Evolutionary conservation across 2,113 vertebrate genomes (phyloP), one percentile per base, ranked within the genome.

Genomic region (Oncorhynchus gorbuscha): DNA sequence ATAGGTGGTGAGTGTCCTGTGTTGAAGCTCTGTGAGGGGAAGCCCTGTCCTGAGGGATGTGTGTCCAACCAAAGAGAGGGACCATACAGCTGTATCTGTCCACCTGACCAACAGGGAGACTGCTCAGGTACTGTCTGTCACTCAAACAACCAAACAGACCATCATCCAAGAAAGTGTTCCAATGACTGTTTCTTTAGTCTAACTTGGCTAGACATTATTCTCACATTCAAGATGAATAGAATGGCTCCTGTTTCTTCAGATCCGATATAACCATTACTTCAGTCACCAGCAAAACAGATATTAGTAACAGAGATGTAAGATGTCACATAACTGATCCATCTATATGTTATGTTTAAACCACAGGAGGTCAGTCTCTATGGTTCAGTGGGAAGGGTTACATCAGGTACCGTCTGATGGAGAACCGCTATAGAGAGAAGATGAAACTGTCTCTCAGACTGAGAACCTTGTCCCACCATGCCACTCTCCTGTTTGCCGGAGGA

Each of bases 321-420:
- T 51, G 45, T 14, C 49, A 18, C n/a, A 16, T 45, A n/a, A 55
- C 12, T 18, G 12, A 26, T 24, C 20, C 3, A 1, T 7, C 72
- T 45, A 14, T 18, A 3, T 73, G 9, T 69, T 76, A 22, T 51
- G 39, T 9, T 35, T 24, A 62, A 39, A 81, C 76, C 83, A 68
- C 67, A 87, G 89, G 85, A 55, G 85, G 87, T 32, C 91, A 93
- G 58, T 93, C 94, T 3, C 83, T 94, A 78, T 94, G 94, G 24
- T 95, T 96, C 81, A 93, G 79, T 55, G 95, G 94, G 59, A 94
- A 86, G 80, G 95, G 95, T 87, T 96, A 94, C 71, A 91, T 96
- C 76, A 96, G 95, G 64, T 96, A 95, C 0, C 92, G 92, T 16
- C 89, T 96, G 22, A 86, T 77, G 83, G 95, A 95, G 79, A 94